Evolutionary conservation across 2,888 invertebrate species (phyloP).

Genomic region (Phyllotreta cruciferae): DNA sequence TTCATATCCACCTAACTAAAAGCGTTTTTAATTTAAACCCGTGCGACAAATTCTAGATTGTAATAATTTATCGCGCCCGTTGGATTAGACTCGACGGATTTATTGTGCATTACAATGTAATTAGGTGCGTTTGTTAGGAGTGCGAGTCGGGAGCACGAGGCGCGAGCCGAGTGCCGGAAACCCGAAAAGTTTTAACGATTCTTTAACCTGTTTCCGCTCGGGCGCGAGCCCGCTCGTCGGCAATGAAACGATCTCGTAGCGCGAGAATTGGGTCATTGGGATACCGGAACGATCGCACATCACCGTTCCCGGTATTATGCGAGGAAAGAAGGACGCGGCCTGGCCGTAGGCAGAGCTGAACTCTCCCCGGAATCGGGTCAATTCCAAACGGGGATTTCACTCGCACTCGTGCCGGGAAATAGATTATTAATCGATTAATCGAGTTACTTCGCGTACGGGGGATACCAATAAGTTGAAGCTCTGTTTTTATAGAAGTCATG

Average conservation of each 20-base stretch:
- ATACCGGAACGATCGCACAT: conserved; percentile 13
- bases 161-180: too few relatives aligned
- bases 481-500: too few relatives aligned
- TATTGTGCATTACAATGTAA: too few relatives aligned
- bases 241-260: conserved; percentile 4
- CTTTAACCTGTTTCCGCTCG: conserved; percentile 25
- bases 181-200: conserved; percentile 21
- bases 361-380: conserved; percentile 18
- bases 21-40: background rate
- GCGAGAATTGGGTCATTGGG: conserved; percentile 29
- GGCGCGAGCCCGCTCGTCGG: background rate
- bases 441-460: too few relatives aligned
- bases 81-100: too few relatives aligned
- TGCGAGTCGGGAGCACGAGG: too few relatives aligned
- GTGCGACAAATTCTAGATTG: background rate
- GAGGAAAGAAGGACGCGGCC: conserved; percentile 23
- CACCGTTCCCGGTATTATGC: conserved; percentile 12
- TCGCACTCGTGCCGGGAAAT: background rate
- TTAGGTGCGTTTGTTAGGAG: too few relatives aligned
- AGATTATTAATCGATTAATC: background rate
- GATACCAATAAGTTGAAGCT: too few relatives aligned
- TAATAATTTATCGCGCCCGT: background rate
- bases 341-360: background rate
- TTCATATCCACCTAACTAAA: background rate
- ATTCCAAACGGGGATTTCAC: conserved; percentile 1